Base-by-base conservation (phyloP, 2,797 vertebrate species). In the Chaunax sp. region DNA sequence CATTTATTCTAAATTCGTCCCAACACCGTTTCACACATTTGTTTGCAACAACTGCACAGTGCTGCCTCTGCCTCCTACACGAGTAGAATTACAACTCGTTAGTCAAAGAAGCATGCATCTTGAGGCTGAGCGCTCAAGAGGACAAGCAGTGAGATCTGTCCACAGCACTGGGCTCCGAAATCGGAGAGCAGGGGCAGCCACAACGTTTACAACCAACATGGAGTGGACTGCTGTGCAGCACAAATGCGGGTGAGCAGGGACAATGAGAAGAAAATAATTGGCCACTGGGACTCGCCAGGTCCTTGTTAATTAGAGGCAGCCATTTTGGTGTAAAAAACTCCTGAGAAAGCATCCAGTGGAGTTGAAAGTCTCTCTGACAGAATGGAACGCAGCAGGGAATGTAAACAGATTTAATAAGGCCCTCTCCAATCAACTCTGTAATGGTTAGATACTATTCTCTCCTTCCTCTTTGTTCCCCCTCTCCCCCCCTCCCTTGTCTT, bases 331-430 rank as follows among this genome's bases (percentile, higher is more conserved):
- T 82, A 78, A 86, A 44, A 90, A 89, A 85, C 84, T 89, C 87
- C 85, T 90, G 83, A 80, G 85, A 89, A 89, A 82, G 82, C 77
- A 69, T 93, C 92, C 88, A 82, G 83, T 81, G 68, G 87, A 90
- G 88, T 90, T 90, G 78, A 86, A 91, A 92, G 89, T 85, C 73
- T 88, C 86, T 80, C 79, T 84, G 86, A 90, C 83, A 92, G 90
- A 93, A 91, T 87, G 87, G 68, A 85, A 74, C 90, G 72, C 90
- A 91, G 91, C 88, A 80, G 88, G 88, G 87, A 90, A 87, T 75
- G 85, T 89, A 93, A 92, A 92, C 91, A 92, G 86, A 89, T 90
- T 92, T 92, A 92, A 93, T 94, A 92, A 91, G 87, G 84, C 82
- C 77, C 80, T 75, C 86, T 88, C 86, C 86, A 89, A 89, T 91